A percentile compares a stretch with the other conserved stretches of the same genome.
Conservation (phyloP, 1,140 invertebrate genomes). For the Parasteatoda tepidariorum region DNA sequence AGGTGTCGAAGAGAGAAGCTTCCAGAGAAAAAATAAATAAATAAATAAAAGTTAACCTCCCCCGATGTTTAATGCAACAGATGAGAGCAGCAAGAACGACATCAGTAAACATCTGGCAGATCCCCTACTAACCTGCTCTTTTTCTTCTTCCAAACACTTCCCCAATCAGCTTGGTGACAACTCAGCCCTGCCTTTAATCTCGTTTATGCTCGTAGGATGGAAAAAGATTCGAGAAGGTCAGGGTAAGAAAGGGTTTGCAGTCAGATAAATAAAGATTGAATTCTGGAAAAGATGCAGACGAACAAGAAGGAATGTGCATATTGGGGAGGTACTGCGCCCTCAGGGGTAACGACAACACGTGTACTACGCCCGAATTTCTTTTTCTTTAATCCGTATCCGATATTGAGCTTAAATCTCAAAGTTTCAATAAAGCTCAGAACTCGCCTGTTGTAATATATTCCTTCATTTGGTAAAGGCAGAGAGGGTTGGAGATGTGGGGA, state of each 20-base stretch:
- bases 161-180: slow-evolving; percentile 52
- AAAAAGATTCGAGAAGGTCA: background rate
- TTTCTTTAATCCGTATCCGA: slow-evolving; percentile 24
- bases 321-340: slow-evolving; percentile 15
- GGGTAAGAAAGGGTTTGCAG: background rate
- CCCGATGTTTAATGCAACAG: slow-evolving; percentile 55
- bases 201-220: slow-evolving; percentile 26
- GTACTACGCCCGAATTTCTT: background rate
- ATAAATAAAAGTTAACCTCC: background rate
- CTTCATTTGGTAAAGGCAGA: slow-evolving; percentile 21
- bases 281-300: slow-evolving; percentile 7
- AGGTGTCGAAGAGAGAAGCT: background rate
- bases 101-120: slow-evolving; percentile 36
- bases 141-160: slow-evolving; percentile 7
- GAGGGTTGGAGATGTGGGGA: background rate
- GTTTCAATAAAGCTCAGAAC: slow-evolving; percentile 40
- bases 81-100: slow-evolving; percentile 23
- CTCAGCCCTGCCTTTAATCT: slow-evolving; percentile 50
- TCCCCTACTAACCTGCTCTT: slow-evolving; percentile 44
- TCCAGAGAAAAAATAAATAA: background rate
- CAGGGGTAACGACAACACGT: background rate
- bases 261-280: slow-evolving; percentile 36
- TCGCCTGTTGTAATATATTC: slow-evolving; percentile 44
- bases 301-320: slow-evolving; percentile 34
- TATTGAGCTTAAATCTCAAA: slow-evolving; percentile 42